phyloP scores from a whole-genome alignment of 2,797 vertebrate genomes.

The Epinephelus awoara region DNA sequence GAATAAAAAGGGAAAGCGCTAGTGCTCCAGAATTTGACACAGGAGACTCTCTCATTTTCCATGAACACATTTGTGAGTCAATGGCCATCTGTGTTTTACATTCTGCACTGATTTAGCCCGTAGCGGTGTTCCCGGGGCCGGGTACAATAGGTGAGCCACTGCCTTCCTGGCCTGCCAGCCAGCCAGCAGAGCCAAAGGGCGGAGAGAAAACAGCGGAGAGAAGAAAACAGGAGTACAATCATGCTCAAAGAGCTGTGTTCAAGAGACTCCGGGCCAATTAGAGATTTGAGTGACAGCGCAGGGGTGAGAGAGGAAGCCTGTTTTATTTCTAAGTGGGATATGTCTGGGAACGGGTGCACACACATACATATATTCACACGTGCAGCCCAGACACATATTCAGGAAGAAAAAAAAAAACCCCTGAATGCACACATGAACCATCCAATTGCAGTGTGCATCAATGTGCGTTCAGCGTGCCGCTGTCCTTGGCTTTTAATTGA shows the following conservation, averaged over 20 bases:
- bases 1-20: conserved; percentile 23
- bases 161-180: conserved; percentile 50
- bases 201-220: conserved; percentile 48
- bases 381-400: conserved; percentile 1
- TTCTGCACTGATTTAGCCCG: conserved; percentile 73
- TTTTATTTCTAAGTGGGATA: conserved; percentile 62
- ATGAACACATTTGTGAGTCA: conserved; percentile 78
- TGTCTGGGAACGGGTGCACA: conserved; percentile 24
- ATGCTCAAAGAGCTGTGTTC: conserved; percentile 65
- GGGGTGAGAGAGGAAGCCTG: conserved; percentile 51
- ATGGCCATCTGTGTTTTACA: conserved; percentile 81
- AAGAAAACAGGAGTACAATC: conserved; percentile 58
- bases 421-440: conserved; percentile 7
- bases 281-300: conserved; percentile 77
- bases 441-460: conserved; percentile 29
- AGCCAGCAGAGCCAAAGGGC: conserved; percentile 51
- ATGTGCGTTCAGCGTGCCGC: conserved; percentile 27
- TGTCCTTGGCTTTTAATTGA: conserved; percentile 82
- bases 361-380: conserved; percentile 16
- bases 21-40: conserved; percentile 51
- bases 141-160: conserved; percentile 69
- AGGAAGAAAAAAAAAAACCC: not conserved
- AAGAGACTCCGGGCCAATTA: conserved; percentile 81
- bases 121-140: conserved; percentile 56
- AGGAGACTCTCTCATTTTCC: conserved; percentile 65